These are phyloP conservation scores for Chaenocephalus aceratus DNA, from an alignment of 2,113 vertebrate species.

Conservation along the genomic window DNA sequence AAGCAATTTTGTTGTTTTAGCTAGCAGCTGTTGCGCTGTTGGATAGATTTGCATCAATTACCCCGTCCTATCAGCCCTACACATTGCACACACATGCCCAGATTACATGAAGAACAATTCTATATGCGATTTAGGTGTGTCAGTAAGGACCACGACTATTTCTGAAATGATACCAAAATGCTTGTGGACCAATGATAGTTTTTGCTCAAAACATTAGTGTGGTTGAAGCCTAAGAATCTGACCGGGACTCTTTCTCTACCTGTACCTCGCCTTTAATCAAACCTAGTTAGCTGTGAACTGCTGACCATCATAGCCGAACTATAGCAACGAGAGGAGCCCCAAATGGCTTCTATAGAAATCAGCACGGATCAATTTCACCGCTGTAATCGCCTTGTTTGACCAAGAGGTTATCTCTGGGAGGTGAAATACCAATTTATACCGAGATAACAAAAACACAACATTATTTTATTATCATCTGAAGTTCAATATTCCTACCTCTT, in stretches of 20 bases:
- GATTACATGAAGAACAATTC: too few relatives aligned
- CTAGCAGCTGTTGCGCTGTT: too few relatives aligned
- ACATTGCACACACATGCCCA: too few relatives aligned
- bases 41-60: too few relatives aligned
- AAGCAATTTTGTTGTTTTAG: too few relatives aligned
- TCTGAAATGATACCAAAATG: too few relatives aligned
- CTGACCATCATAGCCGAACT: background rate
- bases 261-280: background rate
- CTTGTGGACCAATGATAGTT: too few relatives aligned
- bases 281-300: background rate
- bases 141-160: too few relatives aligned
- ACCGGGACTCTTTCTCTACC: background rate
- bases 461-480: background rate
- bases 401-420: background rate
- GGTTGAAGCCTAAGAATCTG: background rate
- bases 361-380: background rate
- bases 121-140: too few relatives aligned
- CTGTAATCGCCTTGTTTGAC: background rate
- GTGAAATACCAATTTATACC: slow-evolving; percentile 9
- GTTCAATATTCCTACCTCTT: background rate
- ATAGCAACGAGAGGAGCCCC: background rate
- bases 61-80: too few relatives aligned
- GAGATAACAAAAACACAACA: slow-evolving; percentile 7
- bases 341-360: background rate
- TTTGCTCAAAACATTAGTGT: too few relatives aligned